Base-by-base conservation (phyloP, 2,888 invertebrate genomes). In the Stenchaetothrips biformis region DNA sequence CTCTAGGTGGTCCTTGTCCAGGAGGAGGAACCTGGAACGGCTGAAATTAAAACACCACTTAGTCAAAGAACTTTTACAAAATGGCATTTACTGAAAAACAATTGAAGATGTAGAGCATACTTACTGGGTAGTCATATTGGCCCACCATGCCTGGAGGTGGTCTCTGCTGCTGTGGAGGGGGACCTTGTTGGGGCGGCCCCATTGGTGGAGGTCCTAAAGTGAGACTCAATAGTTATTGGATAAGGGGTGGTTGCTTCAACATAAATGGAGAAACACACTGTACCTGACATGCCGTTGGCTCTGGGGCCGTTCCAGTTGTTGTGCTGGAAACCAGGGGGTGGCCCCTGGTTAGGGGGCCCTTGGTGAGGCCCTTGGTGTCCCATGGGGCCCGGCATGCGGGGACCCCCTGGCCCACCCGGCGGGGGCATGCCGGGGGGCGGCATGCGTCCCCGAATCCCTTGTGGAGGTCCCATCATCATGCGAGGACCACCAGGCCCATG, bases 251-350 rank as follows among this genome's bases (percentile, higher is more conserved):
- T n/a, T 3, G 7, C 2, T 16, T 80, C 9, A 67, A 25, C 27
- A 48, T 48, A 1, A 48, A 53, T 37, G 27, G 49, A 79, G 78
- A 18, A 49, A 53, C 62, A 48, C 6, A 81, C 18, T 7, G n/a
- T 78, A 80, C 74, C 81, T 79, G 82, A 80, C 67, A 74, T 74
- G 21, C 89, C 89, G 83, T 89, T 89, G 0, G 89, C 89, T 82
- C 89, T 86, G 0, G 89, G 89, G 0, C 90, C 90, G 83, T 90
- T 90, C 90, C 90, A 90, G 82, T 87, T 87, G 82, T 87, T 87
- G 82, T 88, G 90, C 84, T 91, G 92, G 87, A 92, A 92, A 59
- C 91, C 88, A 67, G 90, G 90, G 37, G 88, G 88, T 67, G 91
- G 91, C 78, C 89, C 90, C 83, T 88, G 88, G 83, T 88, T 87